Base-by-base conservation (phyloP, 2,888 invertebrate species). In the Linnaemya vulpina region DNA sequence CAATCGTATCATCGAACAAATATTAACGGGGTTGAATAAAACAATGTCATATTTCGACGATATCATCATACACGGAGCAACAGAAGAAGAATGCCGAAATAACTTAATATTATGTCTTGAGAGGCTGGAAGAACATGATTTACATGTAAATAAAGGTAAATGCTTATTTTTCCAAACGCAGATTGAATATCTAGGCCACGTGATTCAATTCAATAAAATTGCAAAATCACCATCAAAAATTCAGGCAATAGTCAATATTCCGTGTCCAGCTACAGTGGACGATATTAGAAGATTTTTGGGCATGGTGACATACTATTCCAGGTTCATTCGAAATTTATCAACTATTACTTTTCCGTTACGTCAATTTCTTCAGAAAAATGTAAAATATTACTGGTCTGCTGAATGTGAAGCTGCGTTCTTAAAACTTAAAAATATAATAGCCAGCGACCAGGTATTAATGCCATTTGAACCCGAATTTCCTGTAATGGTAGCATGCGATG, bases 401-500 rank as follows among this genome's bases (percentile, higher is more conserved):
- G 15, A 25, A n/a, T 65, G 65, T 25, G 25, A 65, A 65, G 65
- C 46, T 0, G 22, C 46, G 1, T 65, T 65, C 9, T n/a, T 46
- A 25, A 65, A 46, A 15, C 43, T 58, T 13, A 65, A 65, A 65
- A 65, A 30, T 0, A 30, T 49, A 3, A 49, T 65, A 9, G 30
- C 58, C 10, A 65, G 65, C 5, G 81, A 82, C n/a, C 9, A 51
- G 13, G 79, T 20, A n/a, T n/a, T n/a, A n/a, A n/a, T n/a, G n/a
- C n/a, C n/a, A n/a, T n/a, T n/a, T n/a, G n/a, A n/a, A n/a, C 53
- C 53, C 0, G 13, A 53, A 0, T 20, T 68, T 8, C 60, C 71
- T n/a, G 58, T 77, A 20, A 15, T 67, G 3, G 70, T 67, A 17
- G 76, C 79, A 22, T 75, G 83, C 22, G 86, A 83, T 46, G 79